Conservation (phyloP, 2,113 vertebrate species). For the Pachypanchax playfairii region DNA sequence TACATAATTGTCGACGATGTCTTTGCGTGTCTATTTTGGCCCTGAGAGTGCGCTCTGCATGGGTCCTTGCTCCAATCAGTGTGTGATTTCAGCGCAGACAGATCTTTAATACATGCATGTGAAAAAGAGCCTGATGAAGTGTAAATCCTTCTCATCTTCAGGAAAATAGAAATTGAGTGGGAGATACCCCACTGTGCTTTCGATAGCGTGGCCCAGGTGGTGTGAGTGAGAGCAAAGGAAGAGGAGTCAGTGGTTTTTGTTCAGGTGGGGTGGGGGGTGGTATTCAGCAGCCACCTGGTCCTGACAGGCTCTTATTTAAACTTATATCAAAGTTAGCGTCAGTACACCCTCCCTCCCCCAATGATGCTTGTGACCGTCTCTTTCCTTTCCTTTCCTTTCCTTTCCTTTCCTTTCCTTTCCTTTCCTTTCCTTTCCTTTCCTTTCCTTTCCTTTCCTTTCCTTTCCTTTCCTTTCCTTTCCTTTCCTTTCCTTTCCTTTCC, state of each 20-base stretch:
- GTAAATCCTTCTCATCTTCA: constrained; percentile 41
- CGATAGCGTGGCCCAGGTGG: constrained; percentile 65
- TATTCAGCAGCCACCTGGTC: constrained; percentile 70
- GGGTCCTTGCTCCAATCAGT: constrained; percentile 60
- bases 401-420: constrained; percentile 5
- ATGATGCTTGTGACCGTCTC: constrained; percentile 58
- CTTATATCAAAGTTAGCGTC: constrained; percentile 58
- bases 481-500: constrained; percentile 35
- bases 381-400: constrained; percentile 24
- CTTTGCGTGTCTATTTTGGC: constrained; percentile 64
- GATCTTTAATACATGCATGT: constrained; percentile 56
- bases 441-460: constrained; percentile 37
- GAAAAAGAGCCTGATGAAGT: constrained; percentile 64
- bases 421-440: constrained; percentile 47
- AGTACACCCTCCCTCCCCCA: constrained; percentile 14
- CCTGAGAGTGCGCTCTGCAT: constrained; percentile 56
- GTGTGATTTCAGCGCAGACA: constrained; percentile 47
- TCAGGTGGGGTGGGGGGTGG: constrained; percentile 27
- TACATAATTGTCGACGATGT: constrained; percentile 56
- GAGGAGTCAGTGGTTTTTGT: constrained; percentile 45
- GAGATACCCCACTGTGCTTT: constrained; percentile 59
- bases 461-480: constrained; percentile 6
- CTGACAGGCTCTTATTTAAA: constrained; percentile 69
- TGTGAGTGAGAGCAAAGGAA: constrained; percentile 49
- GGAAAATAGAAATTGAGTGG: constrained; percentile 45